Percentiles rank a stretch among this genome's conserved stretches.
phyloP scores from a whole-genome alignment of 2,888 invertebrate species.

The Polymixis flavicincta region DNA sequence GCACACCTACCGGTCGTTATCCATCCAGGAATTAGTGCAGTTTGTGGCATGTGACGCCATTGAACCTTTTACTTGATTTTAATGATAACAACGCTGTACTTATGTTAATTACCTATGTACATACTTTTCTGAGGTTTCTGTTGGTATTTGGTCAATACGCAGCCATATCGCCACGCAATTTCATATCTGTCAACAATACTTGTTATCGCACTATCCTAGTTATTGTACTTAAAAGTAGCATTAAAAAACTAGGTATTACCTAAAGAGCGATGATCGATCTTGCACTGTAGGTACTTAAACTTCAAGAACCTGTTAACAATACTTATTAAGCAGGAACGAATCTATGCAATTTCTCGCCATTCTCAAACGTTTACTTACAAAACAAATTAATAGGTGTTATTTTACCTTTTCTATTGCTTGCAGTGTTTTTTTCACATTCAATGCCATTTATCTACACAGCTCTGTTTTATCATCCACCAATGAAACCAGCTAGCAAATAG shows the following conservation, averaged over 20 bases:
- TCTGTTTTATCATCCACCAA: slow-evolving; percentile 3
- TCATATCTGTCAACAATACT: slow-evolving; percentile 51
- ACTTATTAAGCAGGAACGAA: slow-evolving; percentile 16
- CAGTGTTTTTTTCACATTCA: slow-evolving; percentile 7
- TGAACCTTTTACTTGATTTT: neutral
- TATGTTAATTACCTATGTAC: neutral
- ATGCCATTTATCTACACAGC: slow-evolving; percentile 28
- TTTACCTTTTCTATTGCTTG: slow-evolving; percentile 43
- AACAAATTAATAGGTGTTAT: slow-evolving; percentile 1
- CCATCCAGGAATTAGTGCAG: neutral
- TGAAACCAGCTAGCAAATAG: slow-evolving; percentile 6
- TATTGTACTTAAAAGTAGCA: neutral
- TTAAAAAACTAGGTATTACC: slow-evolving; percentile 5
- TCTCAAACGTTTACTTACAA: neutral
- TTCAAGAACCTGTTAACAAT: slow-evolving; percentile 29
- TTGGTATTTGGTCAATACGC: neutral
- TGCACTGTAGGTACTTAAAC: neutral
- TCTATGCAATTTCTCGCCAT: neutral
- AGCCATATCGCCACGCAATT: neutral
- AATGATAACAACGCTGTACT: neutral
- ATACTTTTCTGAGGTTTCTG: neutral
- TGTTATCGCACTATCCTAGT: slow-evolving; percentile 36
- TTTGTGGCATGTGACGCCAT: too few species aligned
- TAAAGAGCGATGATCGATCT: neutral
- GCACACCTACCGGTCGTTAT: slow-evolving; percentile 37